Evolutionary conservation across 2,113 vertebrate genomes (phyloP).

Genomic region (Calidris pygmaea): DNA sequence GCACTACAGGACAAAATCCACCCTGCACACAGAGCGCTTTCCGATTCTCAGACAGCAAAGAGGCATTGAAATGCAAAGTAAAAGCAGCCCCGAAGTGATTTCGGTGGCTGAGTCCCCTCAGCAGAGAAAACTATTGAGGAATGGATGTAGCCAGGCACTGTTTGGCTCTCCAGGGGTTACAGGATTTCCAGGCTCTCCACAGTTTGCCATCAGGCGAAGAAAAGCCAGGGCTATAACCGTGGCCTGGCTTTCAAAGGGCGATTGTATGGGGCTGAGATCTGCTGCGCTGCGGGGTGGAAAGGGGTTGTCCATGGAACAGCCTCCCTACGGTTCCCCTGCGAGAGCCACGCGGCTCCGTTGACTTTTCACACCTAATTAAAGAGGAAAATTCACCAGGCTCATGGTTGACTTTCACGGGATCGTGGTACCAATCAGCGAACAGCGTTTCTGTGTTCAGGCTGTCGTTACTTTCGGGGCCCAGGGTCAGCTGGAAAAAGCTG

Average conservation of each 20-base stretch:
- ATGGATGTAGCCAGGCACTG: background rate
- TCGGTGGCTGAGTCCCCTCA: background rate
- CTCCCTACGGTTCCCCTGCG: background rate
- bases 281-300: background rate
- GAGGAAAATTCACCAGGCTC: slow-evolving; percentile 16
- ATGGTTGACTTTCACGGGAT: background rate
- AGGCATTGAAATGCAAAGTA: background rate
- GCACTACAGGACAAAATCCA: background rate
- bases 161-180: accelerated
- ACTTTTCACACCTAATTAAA: slow-evolving; percentile 63
- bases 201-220: background rate
- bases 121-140: background rate
- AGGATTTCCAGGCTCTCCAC: background rate
- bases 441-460: slow-evolving; percentile 1
- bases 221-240: background rate
- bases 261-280: background rate
- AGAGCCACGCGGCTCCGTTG: background rate
- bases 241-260: background rate
- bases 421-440: background rate
- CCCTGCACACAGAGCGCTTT: background rate
- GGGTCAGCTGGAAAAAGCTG: slow-evolving; percentile 30
- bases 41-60: background rate
- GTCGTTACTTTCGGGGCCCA: background rate
- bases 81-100: background rate
- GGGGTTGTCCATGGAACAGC: background rate